Conservation (phyloP, 2,888 invertebrate species). For the Megaustenia siamemsis region DNA sequence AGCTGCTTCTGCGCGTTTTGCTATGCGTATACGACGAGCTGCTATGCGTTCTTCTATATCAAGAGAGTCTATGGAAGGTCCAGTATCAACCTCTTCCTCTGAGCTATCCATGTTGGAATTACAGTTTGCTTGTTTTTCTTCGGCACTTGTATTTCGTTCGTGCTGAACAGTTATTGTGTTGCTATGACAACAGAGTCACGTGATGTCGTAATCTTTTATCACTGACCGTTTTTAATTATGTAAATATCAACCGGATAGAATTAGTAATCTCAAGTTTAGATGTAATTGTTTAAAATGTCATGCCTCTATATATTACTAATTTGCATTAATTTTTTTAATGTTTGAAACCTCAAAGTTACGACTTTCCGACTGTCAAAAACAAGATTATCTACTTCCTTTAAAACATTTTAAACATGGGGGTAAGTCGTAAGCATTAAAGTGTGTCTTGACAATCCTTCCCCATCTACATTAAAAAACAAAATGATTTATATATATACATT, state of each 20-base stretch:
- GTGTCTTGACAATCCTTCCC: not conserved
- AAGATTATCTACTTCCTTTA: conserved; percentile 45
- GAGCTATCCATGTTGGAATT: conserved; percentile 71
- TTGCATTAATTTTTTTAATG: not conserved
- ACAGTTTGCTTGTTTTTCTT: not conserved
- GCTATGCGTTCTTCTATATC: conserved; percentile 87
- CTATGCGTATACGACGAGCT: conserved; percentile 86
- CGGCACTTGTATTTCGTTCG: not conserved
- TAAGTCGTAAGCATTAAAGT: not conserved
- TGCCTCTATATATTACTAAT: not conserved
- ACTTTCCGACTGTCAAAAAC: conserved; percentile 1
- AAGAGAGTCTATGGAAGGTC: conserved; percentile 82
- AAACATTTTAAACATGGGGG: conserved; percentile 47
- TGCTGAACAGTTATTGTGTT: not conserved
- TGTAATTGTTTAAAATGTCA: no score
- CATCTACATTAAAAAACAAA: not conserved
- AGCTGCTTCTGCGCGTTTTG: conserved; percentile 81
- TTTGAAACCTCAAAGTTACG: not conserved
- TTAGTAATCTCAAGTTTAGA: no score
- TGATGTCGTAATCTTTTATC: conserved; percentile 25
- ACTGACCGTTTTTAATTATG: no score
- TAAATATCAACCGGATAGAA: no score
- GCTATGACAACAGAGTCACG: not conserved
- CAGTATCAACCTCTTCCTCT: conserved; percentile 78
- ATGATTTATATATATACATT: not conserved